Base-by-base conservation (phyloP, 1,140 invertebrate species). In the Akabosia matsudoensis region DNA sequence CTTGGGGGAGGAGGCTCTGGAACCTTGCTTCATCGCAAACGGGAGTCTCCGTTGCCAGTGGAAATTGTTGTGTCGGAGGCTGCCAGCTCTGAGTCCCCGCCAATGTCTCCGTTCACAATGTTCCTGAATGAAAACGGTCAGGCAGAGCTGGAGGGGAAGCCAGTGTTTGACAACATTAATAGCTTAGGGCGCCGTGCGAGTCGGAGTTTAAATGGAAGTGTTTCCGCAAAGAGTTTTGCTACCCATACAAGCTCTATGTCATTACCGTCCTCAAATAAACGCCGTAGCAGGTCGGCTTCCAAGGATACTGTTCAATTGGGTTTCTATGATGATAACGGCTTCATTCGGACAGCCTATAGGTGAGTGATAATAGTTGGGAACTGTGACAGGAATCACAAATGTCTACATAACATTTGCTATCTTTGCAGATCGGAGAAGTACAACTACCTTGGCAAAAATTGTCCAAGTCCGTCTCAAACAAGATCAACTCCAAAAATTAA, bases 291-390 rank as follows among this genome's bases (percentile, higher is more conserved):
- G 3, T 13, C n/a, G 3, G 24, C 4, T 56, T n/a, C 10, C 3
- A 22, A 24, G 3, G 54, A 24, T n/a, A 7, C n/a, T 31, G 61
- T 67, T 67, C 7, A 67, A 30, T 30, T 67, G 1, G 61, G 61
- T 13, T 67, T 67, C n/a, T 67, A 67, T 31, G 61, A 67, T 67
- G 61, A 67, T 67, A 30, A 67, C 30, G 61, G 61, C 61, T 67
- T 67, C 31, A 67, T 67, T 31, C 61, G 61, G 2, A 30, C 61
- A 30, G 28, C 24, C 30, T 67, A 30, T 30, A 67, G 61, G 61
- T 67, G n/a, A n/a, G n/a, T n/a, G n/a, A n/a, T n/a, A n/a, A n/a
- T n/a, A n/a, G n/a, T n/a, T n/a, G n/a, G n/a, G n/a, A n/a, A n/a
- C n/a, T n/a, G n/a, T n/a, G n/a, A n/a, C 37, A 45, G 37, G 18